Conservation (phyloP, 1,140 invertebrate genomes). For the Patella vulgata region DNA sequence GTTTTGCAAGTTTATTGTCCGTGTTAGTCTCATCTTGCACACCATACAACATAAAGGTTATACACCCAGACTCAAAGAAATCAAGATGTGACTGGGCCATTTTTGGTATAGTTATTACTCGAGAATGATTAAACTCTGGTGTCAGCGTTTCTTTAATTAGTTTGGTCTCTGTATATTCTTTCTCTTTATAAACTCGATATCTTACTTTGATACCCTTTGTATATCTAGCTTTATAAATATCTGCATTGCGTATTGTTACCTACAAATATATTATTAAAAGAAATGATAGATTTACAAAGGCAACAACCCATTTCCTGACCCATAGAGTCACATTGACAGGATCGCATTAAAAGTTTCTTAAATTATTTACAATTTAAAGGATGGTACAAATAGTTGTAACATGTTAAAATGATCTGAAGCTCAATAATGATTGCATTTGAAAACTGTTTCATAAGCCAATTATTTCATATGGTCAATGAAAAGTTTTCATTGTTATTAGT, state of each 20-base stretch:
- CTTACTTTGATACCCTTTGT: conserved; percentile 60
- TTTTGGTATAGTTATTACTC: conserved; percentile 50
- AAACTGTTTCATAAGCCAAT: no score
- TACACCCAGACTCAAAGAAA: conserved; percentile 62
- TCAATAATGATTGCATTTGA: no score
- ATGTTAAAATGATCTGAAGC: no score
- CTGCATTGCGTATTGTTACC: conserved; percentile 52
- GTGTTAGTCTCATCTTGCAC: conserved; percentile 60
- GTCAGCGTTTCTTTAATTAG: conserved; percentile 54
- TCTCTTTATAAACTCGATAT: conserved; percentile 53
- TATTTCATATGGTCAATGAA: no score
- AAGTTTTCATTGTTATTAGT: no score
- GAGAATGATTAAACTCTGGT: conserved; percentile 61
- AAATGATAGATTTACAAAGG: background rate
- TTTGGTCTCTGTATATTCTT: conserved; percentile 54
- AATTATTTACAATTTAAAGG: no score
- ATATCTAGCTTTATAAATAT: conserved; percentile 60
- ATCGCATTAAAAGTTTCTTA: no score
- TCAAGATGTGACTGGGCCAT: conserved; percentile 59
- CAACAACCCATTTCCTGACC: no score
- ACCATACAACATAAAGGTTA: conserved; percentile 64
- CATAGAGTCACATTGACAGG: no score
- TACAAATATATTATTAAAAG: conserved; percentile 15
- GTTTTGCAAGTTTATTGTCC: conserved; percentile 59
- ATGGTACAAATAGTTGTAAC: no score